These are phyloP conservation scores for Daphoenositta chrysoptera DNA, from an alignment of 2,113 vertebrate genomes.

Conservation along the genomic window DNA sequence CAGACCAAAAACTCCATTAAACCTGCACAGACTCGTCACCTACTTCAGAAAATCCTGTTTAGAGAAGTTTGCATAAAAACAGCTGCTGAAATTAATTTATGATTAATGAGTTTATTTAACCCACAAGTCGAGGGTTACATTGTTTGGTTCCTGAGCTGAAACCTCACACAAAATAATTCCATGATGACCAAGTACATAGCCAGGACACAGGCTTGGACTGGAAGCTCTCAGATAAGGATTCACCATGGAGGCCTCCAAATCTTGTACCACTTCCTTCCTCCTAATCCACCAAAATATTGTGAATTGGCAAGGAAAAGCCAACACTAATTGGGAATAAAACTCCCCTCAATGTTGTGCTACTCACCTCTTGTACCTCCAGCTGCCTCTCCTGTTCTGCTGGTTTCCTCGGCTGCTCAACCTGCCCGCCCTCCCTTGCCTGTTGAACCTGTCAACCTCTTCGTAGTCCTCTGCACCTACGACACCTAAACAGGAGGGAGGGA, in stretches of 20 bases:
- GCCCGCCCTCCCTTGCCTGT: constrained; percentile 74
- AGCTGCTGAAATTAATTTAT: not conserved
- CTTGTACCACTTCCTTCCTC: not conserved
- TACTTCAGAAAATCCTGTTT: not conserved
- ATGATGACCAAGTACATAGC: accelerated
- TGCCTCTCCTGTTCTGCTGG: constrained; percentile 87
- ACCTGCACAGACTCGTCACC: not conserved
- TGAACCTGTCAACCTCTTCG: constrained; percentile 85
- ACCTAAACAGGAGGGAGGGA: constrained; percentile 64
- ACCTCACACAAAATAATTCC: not conserved
- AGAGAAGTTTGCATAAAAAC: not conserved
- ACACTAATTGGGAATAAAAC: not conserved
- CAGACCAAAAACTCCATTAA: not conserved
- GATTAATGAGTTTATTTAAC: not conserved
- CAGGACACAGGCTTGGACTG: not conserved
- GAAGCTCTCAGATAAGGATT: not conserved
- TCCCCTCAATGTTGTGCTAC: not conserved
- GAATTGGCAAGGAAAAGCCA: not conserved
- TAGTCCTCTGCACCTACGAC: constrained; percentile 85
- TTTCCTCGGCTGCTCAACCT: constrained; percentile 74
- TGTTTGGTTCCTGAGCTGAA: not conserved
- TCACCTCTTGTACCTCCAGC: constrained; percentile 97
- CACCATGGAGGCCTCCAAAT: not conserved
- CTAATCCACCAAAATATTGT: not conserved
- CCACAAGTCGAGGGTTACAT: not conserved